Conservation (phyloP, 2,797 vertebrate genomes). For the Morelia viridis region DNA sequence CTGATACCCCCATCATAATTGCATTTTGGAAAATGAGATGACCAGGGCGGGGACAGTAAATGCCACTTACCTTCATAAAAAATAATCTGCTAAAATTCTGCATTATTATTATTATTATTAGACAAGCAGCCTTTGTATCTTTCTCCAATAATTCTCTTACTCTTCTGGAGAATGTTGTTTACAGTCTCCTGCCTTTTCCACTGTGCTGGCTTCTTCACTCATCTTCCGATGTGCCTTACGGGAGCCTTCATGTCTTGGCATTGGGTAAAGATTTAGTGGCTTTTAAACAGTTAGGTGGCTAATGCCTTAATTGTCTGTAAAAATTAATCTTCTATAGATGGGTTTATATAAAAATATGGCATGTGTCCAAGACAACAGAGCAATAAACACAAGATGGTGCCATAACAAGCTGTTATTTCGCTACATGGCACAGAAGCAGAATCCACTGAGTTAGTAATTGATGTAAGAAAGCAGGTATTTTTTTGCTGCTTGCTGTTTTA, state of each 20-base stretch:
- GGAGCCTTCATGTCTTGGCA: background rate
- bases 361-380: background rate
- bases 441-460: background rate
- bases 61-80: background rate
- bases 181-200: background rate
- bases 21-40: background rate
- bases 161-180: background rate
- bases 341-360: background rate
- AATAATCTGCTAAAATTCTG: background rate
- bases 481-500: background rate
- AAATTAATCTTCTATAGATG: constrained; percentile 23
- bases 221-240: background rate
- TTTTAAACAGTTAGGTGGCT: constrained; percentile 29
- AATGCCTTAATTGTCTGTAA: constrained; percentile 33
- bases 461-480: background rate
- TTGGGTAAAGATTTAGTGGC: constrained; percentile 5
- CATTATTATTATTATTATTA: background rate
- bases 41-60: background rate
- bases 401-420: background rate
- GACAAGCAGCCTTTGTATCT: background rate
- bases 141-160: background rate
- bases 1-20: background rate
- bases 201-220: background rate
- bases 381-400: constrained; percentile 1
- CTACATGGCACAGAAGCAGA: background rate